A percentile compares a stretch with the other conserved stretches of the same genome.
These are phyloP conservation scores for Drosophila virilis DNA, from an alignment of 1,140 invertebrate genomes.

Conservation along the genomic window DNA sequence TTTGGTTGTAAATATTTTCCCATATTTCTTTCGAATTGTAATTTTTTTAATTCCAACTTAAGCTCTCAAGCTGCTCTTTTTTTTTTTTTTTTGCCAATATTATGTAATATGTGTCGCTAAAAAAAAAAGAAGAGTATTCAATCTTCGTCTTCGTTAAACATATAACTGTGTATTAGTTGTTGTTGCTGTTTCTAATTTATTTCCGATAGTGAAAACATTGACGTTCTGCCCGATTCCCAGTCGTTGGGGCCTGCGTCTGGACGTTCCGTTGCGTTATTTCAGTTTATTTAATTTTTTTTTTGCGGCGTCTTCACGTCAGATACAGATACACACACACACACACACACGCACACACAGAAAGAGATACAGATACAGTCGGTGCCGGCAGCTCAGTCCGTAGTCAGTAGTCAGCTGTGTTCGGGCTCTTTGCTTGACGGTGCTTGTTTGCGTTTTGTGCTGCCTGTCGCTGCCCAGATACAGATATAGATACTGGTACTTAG, in stretches of 20 bases:
- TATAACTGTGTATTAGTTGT: slow-evolving; percentile 4
- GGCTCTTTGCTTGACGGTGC: slow-evolving; percentile 43
- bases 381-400: slow-evolving; percentile 29
- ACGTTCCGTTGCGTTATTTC: slow-evolving; percentile 44
- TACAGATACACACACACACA: slow-evolving; percentile 6
- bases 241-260: slow-evolving; percentile 7
- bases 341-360: not conserved
- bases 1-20: no score
- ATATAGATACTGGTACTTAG: slow-evolving; percentile 27
- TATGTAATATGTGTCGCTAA: no score
- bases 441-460: slow-evolving; percentile 35
- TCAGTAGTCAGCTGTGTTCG: slow-evolving; percentile 51
- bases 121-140: no score
- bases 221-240: slow-evolving; percentile 26
- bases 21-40: no score
- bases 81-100: no score
- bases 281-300: slow-evolving; percentile 71
- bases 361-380: slow-evolving; percentile 15
- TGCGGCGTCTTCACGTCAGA: slow-evolving; percentile 61
- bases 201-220: slow-evolving; percentile 56
- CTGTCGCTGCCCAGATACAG: slow-evolving; percentile 24
- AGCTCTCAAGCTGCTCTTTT: no score
- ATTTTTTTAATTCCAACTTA: no score
- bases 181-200: slow-evolving; percentile 51
- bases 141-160: not conserved